Conservation (phyloP, 2,888 invertebrate species). For the Cephus nigrinus region DNA sequence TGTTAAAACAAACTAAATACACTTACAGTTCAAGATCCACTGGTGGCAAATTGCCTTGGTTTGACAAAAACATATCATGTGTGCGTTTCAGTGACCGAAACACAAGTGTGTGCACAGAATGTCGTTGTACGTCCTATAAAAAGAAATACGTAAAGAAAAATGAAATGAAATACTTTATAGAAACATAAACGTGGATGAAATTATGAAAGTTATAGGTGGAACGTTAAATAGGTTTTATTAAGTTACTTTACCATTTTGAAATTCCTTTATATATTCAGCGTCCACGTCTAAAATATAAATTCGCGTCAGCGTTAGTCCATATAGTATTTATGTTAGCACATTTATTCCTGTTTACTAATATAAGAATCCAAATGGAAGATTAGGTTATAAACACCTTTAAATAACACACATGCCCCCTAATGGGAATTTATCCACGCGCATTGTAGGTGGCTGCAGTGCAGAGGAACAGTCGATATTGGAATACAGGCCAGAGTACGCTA, state of each 20-base stretch:
- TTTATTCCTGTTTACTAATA: not conserved
- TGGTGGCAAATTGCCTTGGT: conserved; percentile 87
- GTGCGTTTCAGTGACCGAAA: conserved; percentile 97
- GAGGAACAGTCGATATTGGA: not conserved
- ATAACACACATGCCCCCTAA: no score
- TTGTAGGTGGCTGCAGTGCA: not conserved
- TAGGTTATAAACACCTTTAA: not conserved
- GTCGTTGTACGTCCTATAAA: conserved; percentile 87
- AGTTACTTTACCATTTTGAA: not conserved
- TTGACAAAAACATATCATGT: conserved; percentile 96
- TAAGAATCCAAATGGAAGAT: not conserved
- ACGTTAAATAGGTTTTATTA: not conserved
- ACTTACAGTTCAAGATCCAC: conserved; percentile 87
- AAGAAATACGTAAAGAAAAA: conserved; percentile 10
- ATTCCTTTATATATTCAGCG: not conserved
- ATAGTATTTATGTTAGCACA: not conserved
- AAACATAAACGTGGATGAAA: not conserved
- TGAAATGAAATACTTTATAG: not conserved
- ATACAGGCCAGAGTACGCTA: not conserved
- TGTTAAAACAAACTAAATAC: not conserved
- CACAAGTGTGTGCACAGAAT: conserved; percentile 96
- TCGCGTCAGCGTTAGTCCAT: not conserved
- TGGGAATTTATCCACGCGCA: not conserved
- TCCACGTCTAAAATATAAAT: not conserved
- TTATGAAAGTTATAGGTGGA: not conserved